These are phyloP conservation scores for Malurus cyaneus DNA, from an alignment of 2,113 vertebrate species.

Conservation along the genomic window DNA sequence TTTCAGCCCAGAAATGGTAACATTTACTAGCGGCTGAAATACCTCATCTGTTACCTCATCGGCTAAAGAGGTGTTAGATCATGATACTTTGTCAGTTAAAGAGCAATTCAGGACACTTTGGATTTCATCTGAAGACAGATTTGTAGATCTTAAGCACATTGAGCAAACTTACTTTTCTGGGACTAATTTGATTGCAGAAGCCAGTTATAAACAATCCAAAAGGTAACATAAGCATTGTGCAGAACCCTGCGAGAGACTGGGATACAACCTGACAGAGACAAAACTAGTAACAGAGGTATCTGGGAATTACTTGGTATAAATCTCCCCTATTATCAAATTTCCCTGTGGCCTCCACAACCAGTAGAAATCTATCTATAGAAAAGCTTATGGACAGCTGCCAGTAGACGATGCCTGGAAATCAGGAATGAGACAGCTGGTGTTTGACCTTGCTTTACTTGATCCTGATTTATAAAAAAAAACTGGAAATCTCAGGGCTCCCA, in stretches of 20 bases:
- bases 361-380: constrained; percentile 55
- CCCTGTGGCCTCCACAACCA: background rate
- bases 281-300: background rate
- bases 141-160: background rate
- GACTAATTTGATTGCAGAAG: background rate
- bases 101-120: background rate
- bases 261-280: background rate
- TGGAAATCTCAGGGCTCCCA: constrained; percentile 23
- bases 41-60: background rate
- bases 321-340: constrained; percentile 31
- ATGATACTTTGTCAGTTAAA: background rate
- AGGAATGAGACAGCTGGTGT: constrained; percentile 45
- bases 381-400: constrained; percentile 44
- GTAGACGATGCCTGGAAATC: constrained; percentile 41
- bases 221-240: background rate
- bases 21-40: background rate
- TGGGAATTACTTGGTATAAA: background rate
- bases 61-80: constrained; percentile 10
- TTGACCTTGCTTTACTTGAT: constrained; percentile 38
- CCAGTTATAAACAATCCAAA: background rate
- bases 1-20: constrained; percentile 3
- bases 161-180: background rate
- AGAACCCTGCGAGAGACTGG: background rate
- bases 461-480: constrained; percentile 7
- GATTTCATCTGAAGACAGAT: background rate